A percentile compares a stretch with the other conserved stretches of the same genome.
These are phyloP conservation scores for Drosophila seguyi DNA, from an alignment of 1,140 invertebrate species.

Conservation along the genomic window DNA sequence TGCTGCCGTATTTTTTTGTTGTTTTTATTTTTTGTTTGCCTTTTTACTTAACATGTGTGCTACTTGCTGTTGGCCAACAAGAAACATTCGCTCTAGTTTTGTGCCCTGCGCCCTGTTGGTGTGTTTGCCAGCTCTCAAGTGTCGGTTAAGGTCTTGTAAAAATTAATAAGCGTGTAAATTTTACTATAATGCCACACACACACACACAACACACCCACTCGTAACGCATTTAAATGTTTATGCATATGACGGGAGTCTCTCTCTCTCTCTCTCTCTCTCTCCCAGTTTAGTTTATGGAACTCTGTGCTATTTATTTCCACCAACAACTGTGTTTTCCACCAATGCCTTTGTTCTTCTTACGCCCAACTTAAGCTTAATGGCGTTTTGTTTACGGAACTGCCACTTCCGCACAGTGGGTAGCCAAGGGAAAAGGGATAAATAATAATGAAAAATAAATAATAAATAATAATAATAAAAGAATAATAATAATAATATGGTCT, in stretches of 20 bases:
- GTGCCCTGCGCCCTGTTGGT: slow-evolving; percentile 8
- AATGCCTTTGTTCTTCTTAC: slow-evolving; percentile 44
- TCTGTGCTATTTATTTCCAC: slow-evolving; percentile 52
- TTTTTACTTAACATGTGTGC: slow-evolving; percentile 19
- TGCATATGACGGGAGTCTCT: slow-evolving; percentile 72
- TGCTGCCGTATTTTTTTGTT: slow-evolving; percentile 12
- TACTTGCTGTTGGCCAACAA: slow-evolving; percentile 23
- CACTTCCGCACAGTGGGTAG: slow-evolving; percentile 10
- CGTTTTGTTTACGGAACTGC: slow-evolving; percentile 39
- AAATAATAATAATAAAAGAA: too few species aligned
- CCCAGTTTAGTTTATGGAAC: slow-evolving; percentile 37
- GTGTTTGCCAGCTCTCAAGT: slow-evolving; percentile 66
- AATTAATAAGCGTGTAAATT: slow-evolving; percentile 83
- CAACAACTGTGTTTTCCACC: slow-evolving; percentile 29
- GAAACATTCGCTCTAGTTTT: slow-evolving; percentile 44
- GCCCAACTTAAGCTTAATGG: slow-evolving; percentile 56
- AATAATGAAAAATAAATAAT: too few species aligned
- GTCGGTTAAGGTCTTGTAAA: slow-evolving; percentile 80
- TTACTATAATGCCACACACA: slow-evolving; percentile 70
- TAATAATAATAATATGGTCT: too few species aligned
- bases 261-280: slow-evolving; percentile 70
- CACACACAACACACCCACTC: slow-evolving; percentile 1
- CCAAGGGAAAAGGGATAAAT: neutral
- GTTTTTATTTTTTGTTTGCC: slow-evolving; percentile 9
- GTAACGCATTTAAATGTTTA: slow-evolving; percentile 50